Evolutionary conservation across 2,797 vertebrate species (phyloP).

Genomic region (Muscicapa striata): DNA sequence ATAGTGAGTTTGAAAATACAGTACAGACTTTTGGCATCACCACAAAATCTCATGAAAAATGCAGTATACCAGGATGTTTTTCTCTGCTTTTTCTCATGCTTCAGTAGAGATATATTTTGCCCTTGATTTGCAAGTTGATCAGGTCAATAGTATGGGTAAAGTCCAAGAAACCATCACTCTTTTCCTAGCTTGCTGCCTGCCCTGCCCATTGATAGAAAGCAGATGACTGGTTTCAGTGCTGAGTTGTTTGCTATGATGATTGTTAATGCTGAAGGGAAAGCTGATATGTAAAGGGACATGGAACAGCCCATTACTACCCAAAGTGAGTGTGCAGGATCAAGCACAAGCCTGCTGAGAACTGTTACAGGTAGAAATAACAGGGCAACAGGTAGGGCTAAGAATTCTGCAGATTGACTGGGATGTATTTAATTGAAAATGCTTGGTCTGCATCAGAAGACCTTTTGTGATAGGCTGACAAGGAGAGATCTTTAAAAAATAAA

Average conservation of each 20-base stretch:
- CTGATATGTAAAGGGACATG: not conserved
- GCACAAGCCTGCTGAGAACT: not conserved
- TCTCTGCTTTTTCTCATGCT: not conserved
- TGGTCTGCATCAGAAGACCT: not conserved
- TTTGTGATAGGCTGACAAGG: not conserved
- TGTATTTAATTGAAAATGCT: not conserved
- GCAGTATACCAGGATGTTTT: not conserved
- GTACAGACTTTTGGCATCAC: not conserved
- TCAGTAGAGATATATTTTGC: not conserved
- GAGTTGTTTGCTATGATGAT: not conserved
- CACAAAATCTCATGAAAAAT: not conserved
- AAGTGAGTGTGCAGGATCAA: accelerated
- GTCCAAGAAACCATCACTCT: not conserved
- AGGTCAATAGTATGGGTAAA: not conserved
- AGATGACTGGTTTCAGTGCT: not conserved
- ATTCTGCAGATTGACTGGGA: not conserved
- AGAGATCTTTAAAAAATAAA: not conserved
- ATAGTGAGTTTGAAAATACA: not conserved
- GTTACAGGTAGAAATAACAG: not conserved
- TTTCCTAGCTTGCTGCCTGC: not conserved
- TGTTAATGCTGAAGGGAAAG: not conserved
- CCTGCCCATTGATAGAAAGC: not conserved
- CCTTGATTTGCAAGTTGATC: not conserved
- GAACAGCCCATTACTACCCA: not conserved
- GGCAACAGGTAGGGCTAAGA: not conserved